A percentile compares a stretch with the other conserved stretches of the same genome.
Evolutionary conservation across 2,113 vertebrate species (phyloP).

Genomic region (Copsychus sechellarum): DNA sequence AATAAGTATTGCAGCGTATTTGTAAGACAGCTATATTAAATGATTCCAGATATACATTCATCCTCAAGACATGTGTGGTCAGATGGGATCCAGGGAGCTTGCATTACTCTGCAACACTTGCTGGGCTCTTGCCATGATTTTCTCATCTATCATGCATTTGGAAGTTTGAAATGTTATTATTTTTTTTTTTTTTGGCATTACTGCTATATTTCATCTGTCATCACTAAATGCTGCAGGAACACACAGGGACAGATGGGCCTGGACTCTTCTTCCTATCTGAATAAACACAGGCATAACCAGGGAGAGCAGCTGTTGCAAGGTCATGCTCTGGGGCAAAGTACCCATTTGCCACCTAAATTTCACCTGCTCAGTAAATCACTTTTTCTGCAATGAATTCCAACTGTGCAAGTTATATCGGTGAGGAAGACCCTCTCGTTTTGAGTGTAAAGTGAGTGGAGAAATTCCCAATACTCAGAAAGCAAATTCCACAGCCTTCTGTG

Average conservation of each 20-base stretch:
- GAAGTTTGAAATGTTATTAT: background rate
- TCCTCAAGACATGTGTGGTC: background rate
- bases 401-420: background rate
- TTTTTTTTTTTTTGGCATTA: slow-evolving; percentile 20
- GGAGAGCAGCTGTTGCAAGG: slow-evolving; percentile 19
- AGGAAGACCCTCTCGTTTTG: background rate
- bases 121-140: background rate
- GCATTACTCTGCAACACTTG: background rate
- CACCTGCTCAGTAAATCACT: background rate
- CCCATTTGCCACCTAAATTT: background rate
- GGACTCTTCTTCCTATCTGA: background rate
- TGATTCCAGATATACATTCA: slow-evolving; percentile 31
- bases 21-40: background rate
- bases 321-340: background rate
- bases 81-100: slow-evolving; percentile 8
- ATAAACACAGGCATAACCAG: background rate
- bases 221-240: slow-evolving; percentile 3
- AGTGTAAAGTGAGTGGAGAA: background rate
- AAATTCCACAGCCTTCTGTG: background rate
- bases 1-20: background rate
- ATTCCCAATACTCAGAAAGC: background rate
- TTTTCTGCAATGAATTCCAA: background rate
- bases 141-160: background rate
- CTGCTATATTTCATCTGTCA: slow-evolving; percentile 17
- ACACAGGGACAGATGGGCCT: slow-evolving; percentile 27